Percentiles rank a stretch among this genome's conserved stretches.
These are phyloP conservation scores for Chaetura pelagica DNA, from an alignment of 2,113 vertebrate genomes.

Conservation along the genomic window DNA sequence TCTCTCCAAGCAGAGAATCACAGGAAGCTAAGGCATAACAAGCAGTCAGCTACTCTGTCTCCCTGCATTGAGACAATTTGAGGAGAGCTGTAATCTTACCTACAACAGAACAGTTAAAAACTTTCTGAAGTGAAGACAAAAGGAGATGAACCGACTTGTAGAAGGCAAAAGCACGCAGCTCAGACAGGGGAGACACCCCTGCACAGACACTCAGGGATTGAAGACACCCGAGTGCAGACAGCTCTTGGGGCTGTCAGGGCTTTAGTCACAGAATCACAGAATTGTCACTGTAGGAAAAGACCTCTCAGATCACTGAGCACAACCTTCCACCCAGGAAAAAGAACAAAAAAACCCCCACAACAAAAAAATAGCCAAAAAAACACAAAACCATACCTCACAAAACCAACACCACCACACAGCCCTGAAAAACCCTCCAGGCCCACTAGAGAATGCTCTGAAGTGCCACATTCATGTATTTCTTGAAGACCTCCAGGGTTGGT, in stretches of 20 bases:
- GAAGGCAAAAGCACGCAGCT: not conserved
- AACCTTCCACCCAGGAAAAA: too few relatives aligned
- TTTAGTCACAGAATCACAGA: not conserved
- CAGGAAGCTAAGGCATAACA: not conserved
- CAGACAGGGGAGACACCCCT: not conserved
- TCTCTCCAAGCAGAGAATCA: not conserved
- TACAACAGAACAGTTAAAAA: not conserved
- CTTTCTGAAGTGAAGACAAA: not conserved
- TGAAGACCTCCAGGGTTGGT: too few relatives aligned
- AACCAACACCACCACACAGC: too few relatives aligned
- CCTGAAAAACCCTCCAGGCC: too few relatives aligned
- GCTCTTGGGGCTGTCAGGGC: not conserved
- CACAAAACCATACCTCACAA: too few relatives aligned
- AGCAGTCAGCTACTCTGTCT: not conserved
- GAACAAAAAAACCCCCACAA: too few relatives aligned
- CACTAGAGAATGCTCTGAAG: too few relatives aligned
- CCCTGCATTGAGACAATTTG: not conserved
- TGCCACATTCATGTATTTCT: too few relatives aligned
- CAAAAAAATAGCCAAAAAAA: too few relatives aligned
- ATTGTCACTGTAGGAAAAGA: too few relatives aligned
- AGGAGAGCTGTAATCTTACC: not conserved
- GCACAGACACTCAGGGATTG: fast-evolving
- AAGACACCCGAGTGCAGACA: not conserved
- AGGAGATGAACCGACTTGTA: not conserved
- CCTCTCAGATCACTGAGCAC: too few relatives aligned